phyloP scores from a whole-genome alignment of 2,888 invertebrate genomes.

The Alsophila aescularia region DNA sequence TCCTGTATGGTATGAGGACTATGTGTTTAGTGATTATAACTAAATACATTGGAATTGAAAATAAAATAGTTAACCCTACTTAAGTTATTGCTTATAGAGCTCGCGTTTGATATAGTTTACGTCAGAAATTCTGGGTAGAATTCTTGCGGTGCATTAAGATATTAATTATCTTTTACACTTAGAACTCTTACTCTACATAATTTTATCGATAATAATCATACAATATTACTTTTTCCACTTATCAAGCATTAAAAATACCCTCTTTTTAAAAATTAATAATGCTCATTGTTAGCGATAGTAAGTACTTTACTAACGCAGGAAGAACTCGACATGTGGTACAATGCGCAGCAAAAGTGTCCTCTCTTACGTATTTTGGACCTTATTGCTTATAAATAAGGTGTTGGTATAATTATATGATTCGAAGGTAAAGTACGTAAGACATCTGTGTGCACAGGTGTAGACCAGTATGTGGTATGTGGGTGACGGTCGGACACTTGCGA shows the following conservation, averaged over 20 bases:
- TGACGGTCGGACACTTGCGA: conserved; percentile 52
- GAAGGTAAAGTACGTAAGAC: conserved; percentile 23
- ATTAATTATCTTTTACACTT: too few species aligned
- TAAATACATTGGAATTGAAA: too few species aligned
- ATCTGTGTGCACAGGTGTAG: conserved; percentile 58
- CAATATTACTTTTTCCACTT: too few species aligned
- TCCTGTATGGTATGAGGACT: background rate
- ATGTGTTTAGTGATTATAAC: too few species aligned
- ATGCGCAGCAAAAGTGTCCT: conserved; percentile 9
- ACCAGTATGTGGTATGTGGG: conserved; percentile 55
- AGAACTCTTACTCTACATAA: too few species aligned
- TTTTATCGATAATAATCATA: too few species aligned
- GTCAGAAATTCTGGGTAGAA: too few species aligned
- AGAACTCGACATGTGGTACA: conserved; percentile 2
- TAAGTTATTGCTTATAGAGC: too few species aligned
- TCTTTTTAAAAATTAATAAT: background rate
- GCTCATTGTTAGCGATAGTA: too few species aligned
- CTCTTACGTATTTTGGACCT: conserved; percentile 5
- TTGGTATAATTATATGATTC: background rate
- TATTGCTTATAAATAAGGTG: conserved; percentile 8
- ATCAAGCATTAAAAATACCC: background rate
- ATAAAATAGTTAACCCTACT: too few species aligned
- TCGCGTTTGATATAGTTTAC: too few species aligned
- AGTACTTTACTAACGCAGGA: conserved; percentile 1
- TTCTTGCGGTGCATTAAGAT: too few species aligned